Conservation (phyloP, 1,140 invertebrate genomes). For the Drosophila prosaltans region DNA sequence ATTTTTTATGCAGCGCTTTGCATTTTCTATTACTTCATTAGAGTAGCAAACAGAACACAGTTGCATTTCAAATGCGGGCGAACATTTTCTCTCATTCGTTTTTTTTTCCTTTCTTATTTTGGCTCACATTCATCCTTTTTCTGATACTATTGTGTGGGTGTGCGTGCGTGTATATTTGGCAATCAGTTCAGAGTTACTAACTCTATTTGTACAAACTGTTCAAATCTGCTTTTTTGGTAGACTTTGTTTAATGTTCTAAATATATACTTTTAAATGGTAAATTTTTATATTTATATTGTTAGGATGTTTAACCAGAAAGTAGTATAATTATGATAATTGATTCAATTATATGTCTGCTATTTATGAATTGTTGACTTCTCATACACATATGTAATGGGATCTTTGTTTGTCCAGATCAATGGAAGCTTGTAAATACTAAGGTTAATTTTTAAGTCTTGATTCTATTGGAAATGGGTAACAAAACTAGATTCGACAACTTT, state of each 20-base stretch:
- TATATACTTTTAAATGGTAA: too few relatives aligned
- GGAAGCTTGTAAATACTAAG: too few relatives aligned
- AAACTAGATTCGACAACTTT: too few relatives aligned
- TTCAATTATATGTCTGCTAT: too few relatives aligned
- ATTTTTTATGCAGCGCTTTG: constrained; percentile 74
- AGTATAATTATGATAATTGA: too few relatives aligned
- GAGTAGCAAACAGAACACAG: constrained; percentile 52
- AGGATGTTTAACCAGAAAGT: too few relatives aligned
- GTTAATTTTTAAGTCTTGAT: too few relatives aligned
- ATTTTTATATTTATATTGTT: too few relatives aligned
- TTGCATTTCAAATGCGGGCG: constrained; percentile 26
- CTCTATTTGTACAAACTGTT: not conserved
- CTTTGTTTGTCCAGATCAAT: too few relatives aligned
- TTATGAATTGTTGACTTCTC: too few relatives aligned
- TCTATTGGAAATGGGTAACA: too few relatives aligned
- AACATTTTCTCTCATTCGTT: not conserved
- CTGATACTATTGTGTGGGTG: not conserved
- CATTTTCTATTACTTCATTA: constrained; percentile 79
- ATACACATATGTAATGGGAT: too few relatives aligned
- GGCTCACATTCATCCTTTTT: not conserved
- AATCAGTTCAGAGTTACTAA: constrained; percentile 13
- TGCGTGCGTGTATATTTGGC: not conserved
- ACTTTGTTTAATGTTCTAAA: not conserved
- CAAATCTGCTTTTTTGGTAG: not conserved
- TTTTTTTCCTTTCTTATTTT: not conserved